These are phyloP conservation scores for Synergus japonicus DNA, from an alignment of 2,888 invertebrate species.

Conservation along the genomic window DNA sequence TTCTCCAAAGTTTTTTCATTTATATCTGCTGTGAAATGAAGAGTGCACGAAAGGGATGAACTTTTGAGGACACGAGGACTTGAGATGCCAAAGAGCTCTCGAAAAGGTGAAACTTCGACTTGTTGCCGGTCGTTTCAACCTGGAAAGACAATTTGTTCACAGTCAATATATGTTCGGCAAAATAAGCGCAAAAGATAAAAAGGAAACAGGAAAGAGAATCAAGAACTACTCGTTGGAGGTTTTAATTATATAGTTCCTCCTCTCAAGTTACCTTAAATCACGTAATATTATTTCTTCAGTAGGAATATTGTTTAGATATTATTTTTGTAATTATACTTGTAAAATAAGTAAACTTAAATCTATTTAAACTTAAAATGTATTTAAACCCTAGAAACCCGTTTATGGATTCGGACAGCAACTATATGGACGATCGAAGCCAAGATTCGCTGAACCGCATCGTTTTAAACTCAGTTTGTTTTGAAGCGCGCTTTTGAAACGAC, in stretches of 20 bases:
- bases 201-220: background rate
- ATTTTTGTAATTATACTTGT: too few species aligned
- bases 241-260: background rate
- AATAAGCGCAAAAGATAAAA: background rate
- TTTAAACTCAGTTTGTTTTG: conserved; percentile 65
- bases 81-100: background rate
- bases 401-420: background rate
- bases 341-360: too few species aligned
- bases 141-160: background rate
- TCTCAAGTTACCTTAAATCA: too few species aligned
- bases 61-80: background rate
- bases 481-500: conserved; percentile 62
- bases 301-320: too few species aligned
- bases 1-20: conserved; percentile 13
- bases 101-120: conserved; percentile 12
- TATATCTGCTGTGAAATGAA: background rate
- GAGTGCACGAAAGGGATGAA: background rate
- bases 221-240: background rate
- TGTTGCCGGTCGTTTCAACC: background rate
- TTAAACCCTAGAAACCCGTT: background rate
- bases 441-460: conserved; percentile 44
- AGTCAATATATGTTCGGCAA: background rate
- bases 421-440: background rate
- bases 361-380: too few species aligned
- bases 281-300: too few species aligned